A percentile compares a stretch with the other conserved stretches of the same genome.
Conservation (phyloP, 2,113 vertebrate genomes). For the Numida meleagris region DNA sequence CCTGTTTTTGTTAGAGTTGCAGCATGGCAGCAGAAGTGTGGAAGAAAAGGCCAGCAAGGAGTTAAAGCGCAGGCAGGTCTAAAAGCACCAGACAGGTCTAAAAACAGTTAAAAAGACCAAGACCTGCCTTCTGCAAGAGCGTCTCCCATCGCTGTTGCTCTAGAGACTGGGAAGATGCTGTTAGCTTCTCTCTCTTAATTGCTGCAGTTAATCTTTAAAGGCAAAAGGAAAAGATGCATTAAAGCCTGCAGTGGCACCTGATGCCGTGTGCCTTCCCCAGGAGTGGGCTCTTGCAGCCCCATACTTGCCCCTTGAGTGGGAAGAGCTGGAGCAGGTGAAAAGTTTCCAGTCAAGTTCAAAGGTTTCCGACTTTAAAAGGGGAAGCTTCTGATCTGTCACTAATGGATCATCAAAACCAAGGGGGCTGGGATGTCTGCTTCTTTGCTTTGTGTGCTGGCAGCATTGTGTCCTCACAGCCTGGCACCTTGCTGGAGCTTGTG, state of each 20-base stretch:
- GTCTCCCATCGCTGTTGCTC: not conserved
- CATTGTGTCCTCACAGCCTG: not conserved
- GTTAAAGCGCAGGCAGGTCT: not conserved
- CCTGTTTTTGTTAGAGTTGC: fast-evolving
- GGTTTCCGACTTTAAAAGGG: not conserved
- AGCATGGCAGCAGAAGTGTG: not conserved
- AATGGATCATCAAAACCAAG: not conserved
- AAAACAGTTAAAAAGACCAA: not conserved
- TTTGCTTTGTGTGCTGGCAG: not conserved
- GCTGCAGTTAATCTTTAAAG: not conserved
- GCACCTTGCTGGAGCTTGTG: fast-evolving
- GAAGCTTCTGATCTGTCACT: not conserved
- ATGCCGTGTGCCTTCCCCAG: fast-evolving
- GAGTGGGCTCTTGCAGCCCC: fast-evolving
- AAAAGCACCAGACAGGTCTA: not conserved
- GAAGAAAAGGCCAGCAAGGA: not conserved
- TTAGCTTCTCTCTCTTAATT: not conserved
- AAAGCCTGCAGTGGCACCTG: not conserved
- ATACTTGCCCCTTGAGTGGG: fast-evolving
- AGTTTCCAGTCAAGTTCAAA: not conserved
- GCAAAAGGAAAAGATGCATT: not conserved
- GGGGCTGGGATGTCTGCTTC: not conserved
- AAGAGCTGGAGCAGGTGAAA: not conserved
- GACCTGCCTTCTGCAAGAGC: not conserved
- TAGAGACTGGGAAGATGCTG: not conserved